Evolutionary conservation across 2,797 vertebrate species (phyloP).

Genomic region (Micromesistius poutassou): DNA sequence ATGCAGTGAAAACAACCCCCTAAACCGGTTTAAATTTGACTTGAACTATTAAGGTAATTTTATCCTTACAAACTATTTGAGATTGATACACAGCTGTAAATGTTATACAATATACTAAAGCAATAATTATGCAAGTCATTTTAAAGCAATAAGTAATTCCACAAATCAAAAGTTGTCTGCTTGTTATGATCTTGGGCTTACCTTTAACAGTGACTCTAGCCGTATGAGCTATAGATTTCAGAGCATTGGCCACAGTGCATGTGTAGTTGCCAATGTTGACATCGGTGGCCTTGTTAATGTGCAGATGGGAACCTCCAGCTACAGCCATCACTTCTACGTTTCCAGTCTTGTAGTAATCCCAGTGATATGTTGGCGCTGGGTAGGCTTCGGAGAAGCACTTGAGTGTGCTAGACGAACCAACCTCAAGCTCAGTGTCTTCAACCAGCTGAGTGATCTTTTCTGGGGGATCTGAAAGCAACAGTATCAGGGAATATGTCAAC

Average conservation of each 20-base stretch:
- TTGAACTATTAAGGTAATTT: neutral
- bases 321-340: constrained; percentile 46
- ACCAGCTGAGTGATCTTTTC: constrained; percentile 54
- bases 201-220: constrained; percentile 59
- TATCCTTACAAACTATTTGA: neutral
- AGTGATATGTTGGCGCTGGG: constrained; percentile 55
- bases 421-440: constrained; percentile 44
- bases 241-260: constrained; percentile 46
- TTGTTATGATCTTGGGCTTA: constrained; percentile 24
- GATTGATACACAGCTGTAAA: neutral
- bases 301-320: constrained; percentile 56
- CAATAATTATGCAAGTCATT: neutral
- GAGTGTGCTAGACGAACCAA: constrained; percentile 41
- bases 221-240: constrained; percentile 36
- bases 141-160: neutral
- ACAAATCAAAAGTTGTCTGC: neutral
- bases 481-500: neutral
- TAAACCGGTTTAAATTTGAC: neutral
- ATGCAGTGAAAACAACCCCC: neutral
- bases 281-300: constrained; percentile 40
- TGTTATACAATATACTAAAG: neutral
- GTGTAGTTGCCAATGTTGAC: constrained; percentile 62
- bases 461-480: constrained; percentile 55
- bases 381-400: constrained; percentile 54
- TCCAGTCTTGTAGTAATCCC: constrained; percentile 41